Evolutionary conservation across 2,888 invertebrate species (phyloP).

Genomic region (Aplocera efformata): DNA sequence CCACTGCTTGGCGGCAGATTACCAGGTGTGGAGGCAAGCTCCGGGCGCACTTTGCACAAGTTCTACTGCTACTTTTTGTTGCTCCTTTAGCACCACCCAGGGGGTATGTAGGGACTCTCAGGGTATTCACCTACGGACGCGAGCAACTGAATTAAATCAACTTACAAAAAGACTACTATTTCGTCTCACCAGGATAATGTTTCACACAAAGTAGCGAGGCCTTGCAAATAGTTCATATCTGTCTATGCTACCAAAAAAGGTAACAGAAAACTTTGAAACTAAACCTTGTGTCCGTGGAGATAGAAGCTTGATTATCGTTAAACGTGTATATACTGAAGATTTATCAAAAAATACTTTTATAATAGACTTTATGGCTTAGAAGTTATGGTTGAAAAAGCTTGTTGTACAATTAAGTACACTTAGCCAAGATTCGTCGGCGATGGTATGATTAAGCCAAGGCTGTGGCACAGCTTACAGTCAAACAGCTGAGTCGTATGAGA

Average conservation of each 20-base stretch:
- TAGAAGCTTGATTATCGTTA: conserved; percentile 13
- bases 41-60: too few species aligned
- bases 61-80: too few species aligned
- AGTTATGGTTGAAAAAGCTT: conserved; percentile 13
- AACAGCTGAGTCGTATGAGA: neutral
- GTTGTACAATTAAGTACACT: conserved; percentile 15
- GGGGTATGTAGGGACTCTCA: too few species aligned
- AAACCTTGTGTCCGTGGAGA: conserved; percentile 12
- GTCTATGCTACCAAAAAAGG: conserved; percentile 12
- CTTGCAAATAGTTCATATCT: conserved; percentile 11
- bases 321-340: conserved; percentile 12
- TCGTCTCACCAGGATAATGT: conserved; percentile 14
- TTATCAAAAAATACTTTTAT: neutral
- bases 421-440: conserved; percentile 21
- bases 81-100: too few species aligned
- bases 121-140: too few species aligned
- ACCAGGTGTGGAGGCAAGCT: too few species aligned
- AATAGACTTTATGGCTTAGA: conserved; percentile 5
- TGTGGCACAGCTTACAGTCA: conserved; percentile 26
- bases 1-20: too few species aligned
- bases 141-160: too few species aligned
- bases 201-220: conserved; percentile 11
- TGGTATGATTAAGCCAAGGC: conserved; percentile 24
- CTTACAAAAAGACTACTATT: neutral
- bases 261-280: conserved; percentile 5